Conservation (phyloP, 2,113 vertebrate species). For the Athene cunicularia region DNA sequence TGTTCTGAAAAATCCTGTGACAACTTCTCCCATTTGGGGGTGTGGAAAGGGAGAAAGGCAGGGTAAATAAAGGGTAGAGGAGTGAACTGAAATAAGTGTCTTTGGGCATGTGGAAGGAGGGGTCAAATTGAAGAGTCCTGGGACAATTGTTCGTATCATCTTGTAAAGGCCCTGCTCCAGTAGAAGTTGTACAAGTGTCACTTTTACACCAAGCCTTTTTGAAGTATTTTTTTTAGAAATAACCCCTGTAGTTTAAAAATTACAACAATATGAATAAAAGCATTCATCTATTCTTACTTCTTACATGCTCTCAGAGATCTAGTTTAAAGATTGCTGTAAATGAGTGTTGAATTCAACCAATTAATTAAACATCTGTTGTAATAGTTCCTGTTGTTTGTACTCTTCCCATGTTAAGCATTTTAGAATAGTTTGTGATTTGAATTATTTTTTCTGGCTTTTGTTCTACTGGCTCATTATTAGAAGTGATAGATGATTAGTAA, state of each 20-base stretch:
- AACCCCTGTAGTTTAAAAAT: background rate
- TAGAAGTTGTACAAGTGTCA: accelerated
- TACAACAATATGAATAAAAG: background rate
- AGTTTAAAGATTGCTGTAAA: background rate
- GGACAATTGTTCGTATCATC: background rate
- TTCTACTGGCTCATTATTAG: background rate
- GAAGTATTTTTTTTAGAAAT: background rate
- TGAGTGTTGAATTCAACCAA: background rate
- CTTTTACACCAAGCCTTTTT: background rate
- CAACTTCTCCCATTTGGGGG: background rate
- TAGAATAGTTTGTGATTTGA: background rate
- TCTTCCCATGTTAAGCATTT: background rate
- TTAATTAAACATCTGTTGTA: background rate
- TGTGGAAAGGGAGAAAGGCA: background rate
- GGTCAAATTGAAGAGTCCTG: background rate
- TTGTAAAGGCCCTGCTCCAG: background rate
- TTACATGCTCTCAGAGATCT: background rate
- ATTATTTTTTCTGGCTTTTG: background rate
- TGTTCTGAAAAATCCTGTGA: background rate
- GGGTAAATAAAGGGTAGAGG: background rate
- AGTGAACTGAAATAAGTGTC: background rate
- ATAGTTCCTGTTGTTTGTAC: background rate
- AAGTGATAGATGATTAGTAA: background rate
- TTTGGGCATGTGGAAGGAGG: background rate
- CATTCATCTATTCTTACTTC: background rate